Base-by-base conservation (phyloP, 2,113 vertebrate genomes). In the Mungos mungo region DNA sequence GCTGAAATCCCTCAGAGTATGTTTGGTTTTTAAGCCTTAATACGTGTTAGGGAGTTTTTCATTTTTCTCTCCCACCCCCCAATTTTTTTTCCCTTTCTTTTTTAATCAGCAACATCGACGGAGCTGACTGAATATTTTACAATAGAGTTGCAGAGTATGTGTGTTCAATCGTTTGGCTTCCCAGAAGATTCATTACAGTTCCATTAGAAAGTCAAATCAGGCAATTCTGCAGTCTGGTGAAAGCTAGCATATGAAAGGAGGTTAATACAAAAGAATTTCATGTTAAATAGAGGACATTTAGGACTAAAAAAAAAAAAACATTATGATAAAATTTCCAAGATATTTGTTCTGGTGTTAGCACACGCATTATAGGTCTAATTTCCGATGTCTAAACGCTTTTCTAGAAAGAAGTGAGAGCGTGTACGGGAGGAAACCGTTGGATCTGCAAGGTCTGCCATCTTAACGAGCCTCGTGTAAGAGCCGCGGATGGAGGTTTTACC, bases 201-300 rank as follows among this genome's bases (percentile, higher is more conserved):
- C 98, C 98, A 99, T 99, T 99, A 99, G 99, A 99, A 99, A 99
- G 99, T 99, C 99, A 99, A 99, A 99, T 99, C 99, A 99, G 99
- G 99, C 99, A 99, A 99, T 99, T 99, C 99, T 99, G 99, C 99
- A 99, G 99, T 98, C 98, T 98, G 97, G 93, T 98, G 98, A 98
- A 98, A 99, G 98, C 98, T 90, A 98, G 98, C 98, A 97, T 98
- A 98, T 98, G 97, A 98, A 98, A 99, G 98, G 98, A 98, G 98
- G 98, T 98, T 99, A 98, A 98, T 99, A 99, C 98, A 99, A 98
- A 99, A 98, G 98, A 98, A 98, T 98, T 98, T 98, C 98, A 98
- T 99, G 99, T 99, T 99, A 98, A 98, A 98, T 98, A 98, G 98
- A 98, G 98, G 98, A 98, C 98, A 98, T 98, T 98, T 98, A 98